Evolutionary conservation across 2,797 vertebrate genomes (phyloP), one percentile per base, ranked within the genome.

Genomic region (Mus caroli): DNA sequence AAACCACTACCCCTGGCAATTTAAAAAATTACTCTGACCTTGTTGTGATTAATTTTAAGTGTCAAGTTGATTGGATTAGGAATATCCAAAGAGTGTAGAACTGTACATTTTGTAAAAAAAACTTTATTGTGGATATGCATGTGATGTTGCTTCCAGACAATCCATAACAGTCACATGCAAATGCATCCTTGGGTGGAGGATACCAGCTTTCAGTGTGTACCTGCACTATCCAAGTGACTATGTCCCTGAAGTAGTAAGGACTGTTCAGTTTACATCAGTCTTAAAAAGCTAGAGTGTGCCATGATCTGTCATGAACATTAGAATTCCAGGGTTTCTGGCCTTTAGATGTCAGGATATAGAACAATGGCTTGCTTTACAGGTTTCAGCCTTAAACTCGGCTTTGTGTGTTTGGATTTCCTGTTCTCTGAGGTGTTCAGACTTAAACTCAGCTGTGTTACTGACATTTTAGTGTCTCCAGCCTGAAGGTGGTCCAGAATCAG

Each of bases 11-110:
- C 37, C 43, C 58, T 60, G 17, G 34, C 26, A 14, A 37, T 56
- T 90, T 26, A 20, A 71, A 80, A 78, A 50, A 58, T 54, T 31
- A 84, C 60, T 78, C 91, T 73, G 62, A 60, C 78, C 22, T 80
- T 88, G 22, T 40, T 11, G 14, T 50, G 73, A 19, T 50, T 85
- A n/a, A 84, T 46, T 76, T 89, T 76, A 77, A 76, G 71, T 43
- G 37, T 58, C 10, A 78, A 22, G 17, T 69, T 85, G 73, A 58
- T n/a, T 78, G 14, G 43, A 31, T 77, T 77, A 77, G 11, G 40
- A 52, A 40, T 71, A 31, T 0, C 19, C 4, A 78, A 54, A 77
- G 56, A 31, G 3, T 76, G 52, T 24, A 75, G 28, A 46, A 75
- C 3, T 88, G 11, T 43, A 60, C 60, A 76, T 31, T 34, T 34